These are phyloP conservation scores for Suillia variegata DNA, from an alignment of 2,888 invertebrate genomes.

Conservation along the genomic window DNA sequence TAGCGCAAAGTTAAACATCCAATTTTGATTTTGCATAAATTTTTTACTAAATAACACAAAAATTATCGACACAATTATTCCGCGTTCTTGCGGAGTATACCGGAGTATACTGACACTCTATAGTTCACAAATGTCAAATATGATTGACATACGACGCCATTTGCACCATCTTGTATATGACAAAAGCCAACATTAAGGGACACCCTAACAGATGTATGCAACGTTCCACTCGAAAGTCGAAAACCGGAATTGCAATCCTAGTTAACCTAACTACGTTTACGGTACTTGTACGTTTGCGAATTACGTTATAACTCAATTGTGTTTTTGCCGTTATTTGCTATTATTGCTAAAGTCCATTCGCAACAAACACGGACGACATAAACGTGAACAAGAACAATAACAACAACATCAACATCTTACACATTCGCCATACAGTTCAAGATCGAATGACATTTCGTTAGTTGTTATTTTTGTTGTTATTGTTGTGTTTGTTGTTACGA, in stretches of 20 bases:
- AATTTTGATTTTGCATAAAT: too few relatives aligned
- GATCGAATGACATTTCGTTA: neutral
- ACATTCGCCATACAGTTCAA: neutral
- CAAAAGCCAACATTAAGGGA: too few relatives aligned
- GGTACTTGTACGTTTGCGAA: conserved; percentile 38
- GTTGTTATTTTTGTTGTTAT: neutral
- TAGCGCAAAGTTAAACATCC: too few relatives aligned
- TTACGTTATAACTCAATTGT: conserved; percentile 52
- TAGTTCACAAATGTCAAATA: too few relatives aligned
- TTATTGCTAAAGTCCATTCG: neutral
- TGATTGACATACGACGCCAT: too few relatives aligned
- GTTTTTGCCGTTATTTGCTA: conserved; percentile 19
- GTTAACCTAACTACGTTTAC: neutral
- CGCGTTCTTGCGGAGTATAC: too few relatives aligned
- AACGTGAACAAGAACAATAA: neutral
- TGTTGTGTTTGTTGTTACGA: neutral
- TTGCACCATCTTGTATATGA: too few relatives aligned
- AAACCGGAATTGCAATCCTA: neutral
- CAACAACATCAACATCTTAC: neutral
- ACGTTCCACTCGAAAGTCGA: too few relatives aligned
- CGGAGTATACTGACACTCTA: too few relatives aligned
- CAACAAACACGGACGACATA: neutral
- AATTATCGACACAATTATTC: too few relatives aligned
- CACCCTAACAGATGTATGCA: too few relatives aligned
- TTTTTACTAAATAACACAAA: too few relatives aligned